phyloP scores from a whole-genome alignment of 2,113 vertebrate species.

The Chiloscyllium plagiosum region DNA sequence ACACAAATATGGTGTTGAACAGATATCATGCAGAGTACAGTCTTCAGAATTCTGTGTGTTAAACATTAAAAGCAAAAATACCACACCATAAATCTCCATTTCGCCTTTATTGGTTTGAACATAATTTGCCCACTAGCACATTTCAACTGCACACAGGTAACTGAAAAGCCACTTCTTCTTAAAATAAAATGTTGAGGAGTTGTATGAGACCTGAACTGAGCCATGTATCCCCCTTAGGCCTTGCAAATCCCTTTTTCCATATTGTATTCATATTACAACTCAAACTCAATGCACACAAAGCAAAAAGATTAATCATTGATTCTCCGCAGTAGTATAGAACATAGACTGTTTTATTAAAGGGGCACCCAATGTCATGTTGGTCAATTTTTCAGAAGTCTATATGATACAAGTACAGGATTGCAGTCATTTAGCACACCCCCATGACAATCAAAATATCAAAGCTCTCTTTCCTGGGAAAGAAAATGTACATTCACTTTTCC shows the following conservation, averaged over 20 bases:
- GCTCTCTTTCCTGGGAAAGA: background rate
- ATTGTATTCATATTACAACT: background rate
- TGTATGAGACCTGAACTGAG: conserved; percentile 19
- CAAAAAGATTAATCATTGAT: background rate
- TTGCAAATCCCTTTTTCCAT: background rate
- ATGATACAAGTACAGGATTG: background rate
- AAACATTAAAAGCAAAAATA: conserved; percentile 8
- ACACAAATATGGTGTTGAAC: background rate
- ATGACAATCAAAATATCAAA: background rate
- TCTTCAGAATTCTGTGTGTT: conserved; percentile 7
- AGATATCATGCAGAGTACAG: background rate
- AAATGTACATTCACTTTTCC: background rate
- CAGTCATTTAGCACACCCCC: background rate
- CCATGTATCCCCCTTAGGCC: background rate
- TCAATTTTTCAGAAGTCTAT: background rate
- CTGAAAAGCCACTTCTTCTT: background rate
- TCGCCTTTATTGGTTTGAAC: conserved; percentile 28
- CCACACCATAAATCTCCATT: conserved; percentile 19
- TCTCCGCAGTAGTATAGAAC: background rate
- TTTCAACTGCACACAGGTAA: conserved; percentile 32
- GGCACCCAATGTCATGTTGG: background rate
- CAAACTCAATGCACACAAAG: background rate
- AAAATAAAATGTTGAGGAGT: background rate
- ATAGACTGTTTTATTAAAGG: background rate
- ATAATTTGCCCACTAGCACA: conserved; percentile 27